phyloP scores from a whole-genome alignment of 2,797 vertebrate species.

The Myotis pilosus region DNA sequence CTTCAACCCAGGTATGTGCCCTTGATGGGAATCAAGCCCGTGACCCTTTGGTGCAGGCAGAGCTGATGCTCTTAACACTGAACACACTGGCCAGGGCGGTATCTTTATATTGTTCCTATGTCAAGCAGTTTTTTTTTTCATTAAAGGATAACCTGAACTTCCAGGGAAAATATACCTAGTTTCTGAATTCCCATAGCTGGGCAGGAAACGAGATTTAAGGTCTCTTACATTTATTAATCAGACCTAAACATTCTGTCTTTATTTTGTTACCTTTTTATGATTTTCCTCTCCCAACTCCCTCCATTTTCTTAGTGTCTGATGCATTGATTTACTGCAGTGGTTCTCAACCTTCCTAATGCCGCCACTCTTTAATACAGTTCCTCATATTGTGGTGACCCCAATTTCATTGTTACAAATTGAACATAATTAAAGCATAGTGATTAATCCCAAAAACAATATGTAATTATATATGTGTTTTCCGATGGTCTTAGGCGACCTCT shows the following conservation, averaged over 20 bases:
- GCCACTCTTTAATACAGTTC: too few species aligned
- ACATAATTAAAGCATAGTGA: too few species aligned
- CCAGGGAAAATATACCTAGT: background rate
- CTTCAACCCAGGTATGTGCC: background rate
- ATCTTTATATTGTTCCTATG: background rate
- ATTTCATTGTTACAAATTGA: too few species aligned
- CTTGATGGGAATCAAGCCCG: background rate
- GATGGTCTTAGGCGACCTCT: too few species aligned
- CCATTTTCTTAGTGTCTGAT: background rate
- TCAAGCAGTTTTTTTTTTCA: background rate
- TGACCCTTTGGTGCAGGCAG: background rate
- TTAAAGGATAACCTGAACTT: background rate
- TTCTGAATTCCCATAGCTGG: background rate
- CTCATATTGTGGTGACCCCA: too few species aligned
- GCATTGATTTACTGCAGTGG: conserved; percentile 7
- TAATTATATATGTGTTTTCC: too few species aligned
- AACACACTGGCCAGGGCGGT: background rate
- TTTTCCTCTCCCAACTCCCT: background rate
- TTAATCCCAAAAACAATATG: too few species aligned
- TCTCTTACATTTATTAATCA: background rate
- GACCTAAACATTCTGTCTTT: background rate
- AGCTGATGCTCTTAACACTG: background rate
- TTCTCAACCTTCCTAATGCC: too few species aligned
- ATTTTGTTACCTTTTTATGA: background rate
- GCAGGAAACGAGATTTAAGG: background rate